Evolutionary conservation across 2,797 vertebrate genomes (phyloP).

Genomic region (Tolypeutes matacus): DNA sequence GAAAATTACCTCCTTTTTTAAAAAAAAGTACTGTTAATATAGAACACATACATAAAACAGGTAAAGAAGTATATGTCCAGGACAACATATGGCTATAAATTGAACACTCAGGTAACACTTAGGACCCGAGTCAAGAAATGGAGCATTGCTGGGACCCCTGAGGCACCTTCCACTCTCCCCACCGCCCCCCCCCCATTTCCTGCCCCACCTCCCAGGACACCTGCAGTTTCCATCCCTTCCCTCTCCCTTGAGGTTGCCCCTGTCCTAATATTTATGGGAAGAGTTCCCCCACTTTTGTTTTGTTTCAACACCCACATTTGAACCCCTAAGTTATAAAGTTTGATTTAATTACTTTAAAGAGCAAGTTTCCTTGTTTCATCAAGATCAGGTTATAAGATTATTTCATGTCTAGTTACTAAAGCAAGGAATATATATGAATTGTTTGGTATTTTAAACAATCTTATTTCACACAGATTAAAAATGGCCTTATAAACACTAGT

Average conservation of each 20-base stretch:
- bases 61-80: neutral
- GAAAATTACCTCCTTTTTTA: neutral
- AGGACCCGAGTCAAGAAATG: neutral
- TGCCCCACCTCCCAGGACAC: neutral
- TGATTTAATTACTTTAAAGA: slow-evolving; percentile 42
- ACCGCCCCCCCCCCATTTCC: neutral
- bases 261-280: neutral
- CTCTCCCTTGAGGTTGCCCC: neutral
- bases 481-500: neutral
- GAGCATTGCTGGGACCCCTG: neutral
- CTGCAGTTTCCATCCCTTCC: too few relatives aligned
- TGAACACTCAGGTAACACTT: neutral
- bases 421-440: neutral
- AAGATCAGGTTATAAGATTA: slow-evolving; percentile 8
- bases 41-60: neutral
- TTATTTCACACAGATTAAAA: neutral
- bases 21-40: neutral
- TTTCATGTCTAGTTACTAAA: neutral
- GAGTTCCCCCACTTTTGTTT: neutral
- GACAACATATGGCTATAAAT: neutral
- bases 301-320: slow-evolving; percentile 35
- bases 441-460: neutral
- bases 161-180: too few relatives aligned
- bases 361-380: neutral
- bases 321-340: slow-evolving; percentile 8